These are phyloP conservation scores for Geopemphigus sp. DNA, from an alignment of 1,140 invertebrate genomes.

Conservation along the genomic window DNA sequence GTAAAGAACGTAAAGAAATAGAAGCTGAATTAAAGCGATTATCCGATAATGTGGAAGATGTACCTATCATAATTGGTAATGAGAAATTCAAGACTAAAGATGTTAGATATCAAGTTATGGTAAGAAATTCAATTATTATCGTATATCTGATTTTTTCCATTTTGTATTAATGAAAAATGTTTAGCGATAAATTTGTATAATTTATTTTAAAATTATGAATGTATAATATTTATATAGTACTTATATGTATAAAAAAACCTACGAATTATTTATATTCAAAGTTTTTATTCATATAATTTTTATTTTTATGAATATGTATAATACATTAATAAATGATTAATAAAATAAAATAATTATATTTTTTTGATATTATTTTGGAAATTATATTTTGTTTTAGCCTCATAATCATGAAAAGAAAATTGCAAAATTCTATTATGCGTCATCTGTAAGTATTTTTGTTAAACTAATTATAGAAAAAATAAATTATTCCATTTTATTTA, in stretches of 20 bases:
- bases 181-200: too few species aligned
- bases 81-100: constrained; percentile 77
- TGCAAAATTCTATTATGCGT: constrained; percentile 90
- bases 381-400: constrained; percentile 63
- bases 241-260: too few species aligned
- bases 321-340: background rate
- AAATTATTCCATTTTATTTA: constrained; percentile 12
- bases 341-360: background rate
- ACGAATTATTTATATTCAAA: background rate
- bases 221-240: too few species aligned
- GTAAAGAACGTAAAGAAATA: constrained; percentile 75
- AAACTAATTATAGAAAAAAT: background rate
- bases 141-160: background rate
- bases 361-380: background rate
- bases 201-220: too few species aligned
- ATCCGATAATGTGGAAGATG: constrained; percentile 69
- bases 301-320: background rate
- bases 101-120: constrained; percentile 73
- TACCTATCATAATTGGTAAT: constrained; percentile 90
- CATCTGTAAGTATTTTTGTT: constrained; percentile 59
- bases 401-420: constrained; percentile 84
- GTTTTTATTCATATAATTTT: background rate
- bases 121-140: constrained; percentile 55
- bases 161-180: too few species aligned
- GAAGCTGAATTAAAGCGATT: constrained; percentile 70